Evolutionary conservation across 2,888 invertebrate genomes (phyloP).

Genomic region (Tholera decimalis): DNA sequence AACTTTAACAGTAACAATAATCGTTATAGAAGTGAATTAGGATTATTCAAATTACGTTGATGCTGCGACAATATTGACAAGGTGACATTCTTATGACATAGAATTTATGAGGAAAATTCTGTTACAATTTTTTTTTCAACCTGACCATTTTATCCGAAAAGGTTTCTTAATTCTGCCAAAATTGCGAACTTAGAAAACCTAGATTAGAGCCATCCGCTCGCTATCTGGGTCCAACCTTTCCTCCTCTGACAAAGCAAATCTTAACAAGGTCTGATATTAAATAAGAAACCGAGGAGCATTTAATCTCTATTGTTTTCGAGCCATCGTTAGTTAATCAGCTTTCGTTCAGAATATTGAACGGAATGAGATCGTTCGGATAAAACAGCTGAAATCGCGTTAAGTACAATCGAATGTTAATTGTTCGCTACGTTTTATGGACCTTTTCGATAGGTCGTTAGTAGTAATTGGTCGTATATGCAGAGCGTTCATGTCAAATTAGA

Average conservation of each 20-base stretch:
- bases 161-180: slow-evolving; percentile 33
- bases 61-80: slow-evolving; percentile 13
- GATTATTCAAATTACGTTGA: slow-evolving; percentile 38
- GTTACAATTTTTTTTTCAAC: background rate
- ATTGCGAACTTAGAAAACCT: slow-evolving; percentile 34
- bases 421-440: slow-evolving; percentile 67
- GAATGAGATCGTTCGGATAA: slow-evolving; percentile 58
- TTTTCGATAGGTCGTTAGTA: slow-evolving; percentile 65
- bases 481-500: slow-evolving; percentile 54
- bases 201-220: slow-evolving; percentile 32
- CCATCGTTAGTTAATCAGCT: slow-evolving; percentile 62
- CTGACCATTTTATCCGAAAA: background rate
- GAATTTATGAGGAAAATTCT: slow-evolving; percentile 1
- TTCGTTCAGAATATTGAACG: slow-evolving; percentile 57
- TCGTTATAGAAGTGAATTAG: slow-evolving; percentile 32
- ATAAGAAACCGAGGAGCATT: slow-evolving; percentile 47
- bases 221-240: slow-evolving; percentile 35
- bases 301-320: slow-evolving; percentile 58
- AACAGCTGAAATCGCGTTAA: slow-evolving; percentile 63
- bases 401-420: slow-evolving; percentile 70
- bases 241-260: slow-evolving; percentile 49
- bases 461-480: slow-evolving; percentile 68
- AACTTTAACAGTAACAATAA: slow-evolving; percentile 55
- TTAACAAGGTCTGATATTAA: slow-evolving; percentile 46
- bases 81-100: background rate